A percentile compares a stretch with the other conserved stretches of the same genome.
Conservation (phyloP, 2,888 invertebrate species). For the Chloroclysta siterata region DNA sequence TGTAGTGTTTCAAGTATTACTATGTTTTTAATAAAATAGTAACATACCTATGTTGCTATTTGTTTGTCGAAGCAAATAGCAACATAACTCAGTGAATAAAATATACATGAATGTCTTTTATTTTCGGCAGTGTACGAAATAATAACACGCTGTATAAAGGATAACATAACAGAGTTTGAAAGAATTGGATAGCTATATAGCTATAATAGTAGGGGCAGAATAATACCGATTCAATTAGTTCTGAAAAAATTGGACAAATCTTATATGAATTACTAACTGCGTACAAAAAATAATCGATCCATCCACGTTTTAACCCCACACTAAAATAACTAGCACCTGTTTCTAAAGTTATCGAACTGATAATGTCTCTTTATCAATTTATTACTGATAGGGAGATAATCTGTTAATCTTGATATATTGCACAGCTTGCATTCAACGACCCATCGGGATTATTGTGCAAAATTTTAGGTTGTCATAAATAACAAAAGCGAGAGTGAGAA, state of each 20-base stretch:
- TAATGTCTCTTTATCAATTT: constrained; percentile 51
- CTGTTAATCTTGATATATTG: constrained; percentile 61
- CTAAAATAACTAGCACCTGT: constrained; percentile 17
- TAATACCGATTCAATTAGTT: no score
- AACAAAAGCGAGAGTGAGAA: constrained; percentile 26
- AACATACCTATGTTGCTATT: no score
- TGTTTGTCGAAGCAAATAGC: no score
- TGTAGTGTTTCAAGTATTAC: no score
- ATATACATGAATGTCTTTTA: no score
- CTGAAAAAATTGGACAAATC: neutral
- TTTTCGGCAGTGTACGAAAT: no score
- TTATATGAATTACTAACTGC: neutral
- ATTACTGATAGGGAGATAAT: constrained; percentile 52
- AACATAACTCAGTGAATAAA: no score
- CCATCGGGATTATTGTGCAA: constrained; percentile 51
- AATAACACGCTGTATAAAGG: no score
- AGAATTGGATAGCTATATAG: no score
- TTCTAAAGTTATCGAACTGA: constrained; percentile 30
- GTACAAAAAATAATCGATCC: neutral
- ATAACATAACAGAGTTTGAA: no score
- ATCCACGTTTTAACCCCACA: neutral
- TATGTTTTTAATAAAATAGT: no score
- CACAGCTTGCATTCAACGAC: constrained; percentile 52
- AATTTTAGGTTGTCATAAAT: constrained; percentile 45
- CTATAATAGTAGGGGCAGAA: no score